phyloP scores from a whole-genome alignment of 2,113 vertebrate genomes.

The Lamprotornis superbus region DNA sequence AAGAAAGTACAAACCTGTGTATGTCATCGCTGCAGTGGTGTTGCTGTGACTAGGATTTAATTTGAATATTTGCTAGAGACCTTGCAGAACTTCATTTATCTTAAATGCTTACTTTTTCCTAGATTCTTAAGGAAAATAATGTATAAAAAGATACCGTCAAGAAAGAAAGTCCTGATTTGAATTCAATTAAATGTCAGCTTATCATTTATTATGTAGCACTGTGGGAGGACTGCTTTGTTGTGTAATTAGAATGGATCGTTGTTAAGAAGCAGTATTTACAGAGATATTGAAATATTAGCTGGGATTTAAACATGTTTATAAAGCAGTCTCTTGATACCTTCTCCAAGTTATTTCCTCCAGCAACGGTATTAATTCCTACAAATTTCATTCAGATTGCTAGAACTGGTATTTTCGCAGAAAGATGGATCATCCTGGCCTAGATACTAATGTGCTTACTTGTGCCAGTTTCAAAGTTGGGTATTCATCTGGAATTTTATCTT shows the following conservation, averaged over 20 bases:
- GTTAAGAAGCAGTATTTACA: constrained; percentile 24
- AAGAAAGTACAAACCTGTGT: background rate
- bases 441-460: background rate
- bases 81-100: background rate
- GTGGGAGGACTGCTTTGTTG: background rate
- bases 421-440: background rate
- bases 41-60: background rate
- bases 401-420: background rate
- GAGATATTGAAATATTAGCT: constrained; percentile 10
- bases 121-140: background rate
- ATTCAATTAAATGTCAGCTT: constrained; percentile 7
- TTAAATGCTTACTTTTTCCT: background rate
- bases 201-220: background rate
- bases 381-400: background rate
- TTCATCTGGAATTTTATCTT: background rate
- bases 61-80: background rate
- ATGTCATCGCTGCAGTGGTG: background rate
- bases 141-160: background rate
- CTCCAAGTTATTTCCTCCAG: background rate
- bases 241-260: background rate
- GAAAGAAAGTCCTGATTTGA: background rate
- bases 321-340: background rate
- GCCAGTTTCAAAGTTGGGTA: background rate
- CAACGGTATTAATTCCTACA: background rate
- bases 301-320: background rate